Percentiles rank a stretch among this genome's conserved stretches.
phyloP scores from a whole-genome alignment of 2,113 vertebrate species.

The Cyprinus carpio region DNA sequence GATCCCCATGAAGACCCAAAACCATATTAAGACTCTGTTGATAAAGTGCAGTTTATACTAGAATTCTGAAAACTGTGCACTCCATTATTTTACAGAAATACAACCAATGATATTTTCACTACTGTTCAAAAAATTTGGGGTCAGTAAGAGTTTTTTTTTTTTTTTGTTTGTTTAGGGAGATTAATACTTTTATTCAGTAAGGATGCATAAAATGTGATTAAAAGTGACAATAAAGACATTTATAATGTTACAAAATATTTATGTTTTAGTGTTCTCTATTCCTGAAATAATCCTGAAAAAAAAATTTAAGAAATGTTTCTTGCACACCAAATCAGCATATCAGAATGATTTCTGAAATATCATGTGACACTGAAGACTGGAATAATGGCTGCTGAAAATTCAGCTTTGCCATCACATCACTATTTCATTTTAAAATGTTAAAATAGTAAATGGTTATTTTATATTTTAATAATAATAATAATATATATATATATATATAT shows the following conservation, averaged over 20 bases:
- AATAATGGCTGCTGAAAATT: neutral
- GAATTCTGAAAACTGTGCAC: neutral
- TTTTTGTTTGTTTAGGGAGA: no score
- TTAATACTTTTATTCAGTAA: neutral
- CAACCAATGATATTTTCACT: neutral
- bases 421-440: no score
- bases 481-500: no score
- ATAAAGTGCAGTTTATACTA: neutral
- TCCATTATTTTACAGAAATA: neutral
- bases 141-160: no score
- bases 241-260: no score
- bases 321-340: neutral
- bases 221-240: neutral
- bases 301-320: neutral
- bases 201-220: neutral
- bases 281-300: no score
- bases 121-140: no score
- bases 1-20: constrained; percentile 20
- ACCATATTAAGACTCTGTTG: neutral
- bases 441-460: no score
- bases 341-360: neutral
- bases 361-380: neutral
- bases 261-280: no score
- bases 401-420: no score
- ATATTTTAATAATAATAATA: no score